Percentiles rank a stretch among this genome's conserved stretches.
Conservation (phyloP, 2,797 vertebrate genomes). For the Pangasius krempfi region DNA sequence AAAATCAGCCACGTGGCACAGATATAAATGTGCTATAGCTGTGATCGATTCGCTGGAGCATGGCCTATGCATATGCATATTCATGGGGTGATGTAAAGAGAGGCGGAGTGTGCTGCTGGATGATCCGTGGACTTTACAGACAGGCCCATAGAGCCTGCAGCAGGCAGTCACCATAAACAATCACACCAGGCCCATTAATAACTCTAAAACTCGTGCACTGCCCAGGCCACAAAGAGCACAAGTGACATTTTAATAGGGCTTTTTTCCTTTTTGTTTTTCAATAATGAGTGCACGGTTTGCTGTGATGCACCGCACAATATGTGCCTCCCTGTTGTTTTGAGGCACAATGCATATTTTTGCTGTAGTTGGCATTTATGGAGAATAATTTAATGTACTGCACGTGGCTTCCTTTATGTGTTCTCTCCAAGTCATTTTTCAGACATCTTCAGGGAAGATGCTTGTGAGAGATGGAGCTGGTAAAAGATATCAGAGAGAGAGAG, state of each 20-base stretch:
- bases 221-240: slow-evolving; percentile 54
- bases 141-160: slow-evolving; percentile 57
- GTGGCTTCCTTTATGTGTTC: slow-evolving; percentile 48
- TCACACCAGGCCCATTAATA: slow-evolving; percentile 61
- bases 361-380: slow-evolving; percentile 56
- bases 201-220: slow-evolving; percentile 56
- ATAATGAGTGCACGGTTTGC: slow-evolving; percentile 61
- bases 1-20: slow-evolving; percentile 60
- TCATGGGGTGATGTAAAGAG: slow-evolving; percentile 54
- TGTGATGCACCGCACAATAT: slow-evolving; percentile 43
- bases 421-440: slow-evolving; percentile 41
- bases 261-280: slow-evolving; percentile 65
- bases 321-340: slow-evolving; percentile 54
- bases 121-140: slow-evolving; percentile 59
- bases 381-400: slow-evolving; percentile 54
- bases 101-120: slow-evolving; percentile 40
- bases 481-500: neutral
- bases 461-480: slow-evolving; percentile 18
- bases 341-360: slow-evolving; percentile 61
- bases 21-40: slow-evolving; percentile 56
- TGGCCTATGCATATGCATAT: slow-evolving; percentile 59
- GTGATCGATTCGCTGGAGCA: slow-evolving; percentile 56
- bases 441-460: slow-evolving; percentile 36
- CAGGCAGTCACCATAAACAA: slow-evolving; percentile 62
- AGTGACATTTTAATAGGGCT: slow-evolving; percentile 67